Percentiles rank a stretch among this genome's conserved stretches.
These are phyloP conservation scores for Thymallus thymallus DNA, from an alignment of 2,113 vertebrate species.

Conservation along the genomic window DNA sequence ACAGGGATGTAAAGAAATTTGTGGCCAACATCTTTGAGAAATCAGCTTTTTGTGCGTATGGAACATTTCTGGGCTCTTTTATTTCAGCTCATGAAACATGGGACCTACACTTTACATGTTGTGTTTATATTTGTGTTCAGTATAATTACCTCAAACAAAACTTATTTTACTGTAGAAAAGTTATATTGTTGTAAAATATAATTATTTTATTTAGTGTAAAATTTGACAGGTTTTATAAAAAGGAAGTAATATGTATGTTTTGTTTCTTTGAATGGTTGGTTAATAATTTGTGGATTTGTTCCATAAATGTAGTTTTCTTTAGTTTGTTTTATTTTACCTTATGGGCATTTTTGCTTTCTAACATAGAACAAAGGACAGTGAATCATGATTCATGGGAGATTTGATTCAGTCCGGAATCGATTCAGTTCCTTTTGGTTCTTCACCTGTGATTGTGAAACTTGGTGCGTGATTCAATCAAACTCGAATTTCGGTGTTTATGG, in stretches of 20 bases:
- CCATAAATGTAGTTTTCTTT: slow-evolving; percentile 25
- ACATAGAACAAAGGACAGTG: slow-evolving; percentile 28
- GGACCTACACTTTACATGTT: too few species aligned
- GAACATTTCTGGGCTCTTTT: too few species aligned
- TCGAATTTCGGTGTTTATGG: too few species aligned
- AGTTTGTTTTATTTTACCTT: slow-evolving; percentile 39
- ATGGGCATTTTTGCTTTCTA: slow-evolving; percentile 39
- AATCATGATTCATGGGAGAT: not conserved
- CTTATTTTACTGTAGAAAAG: slow-evolving; percentile 79
- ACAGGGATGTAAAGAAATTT: too few species aligned
- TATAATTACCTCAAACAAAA: slow-evolving; percentile 78
- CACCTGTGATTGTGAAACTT: not conserved
- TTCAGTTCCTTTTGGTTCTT: slow-evolving; percentile 18
- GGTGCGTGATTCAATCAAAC: too few species aligned
- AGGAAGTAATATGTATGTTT: slow-evolving; percentile 44
- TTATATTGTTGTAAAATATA: slow-evolving; percentile 76
- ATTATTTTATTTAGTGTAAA: slow-evolving; percentile 78
- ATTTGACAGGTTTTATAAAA: slow-evolving; percentile 72
- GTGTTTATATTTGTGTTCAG: too few species aligned
- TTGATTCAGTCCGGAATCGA: slow-evolving; percentile 10
- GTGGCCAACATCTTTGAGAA: slow-evolving; percentile 6
- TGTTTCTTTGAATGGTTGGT: slow-evolving; percentile 55
- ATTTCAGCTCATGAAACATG: too few species aligned
- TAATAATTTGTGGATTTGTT: slow-evolving; percentile 56
- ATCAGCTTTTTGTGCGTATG: too few species aligned